These are phyloP conservation scores for Dendrolimus houi DNA, from an alignment of 2,888 invertebrate species.

Conservation along the genomic window DNA sequence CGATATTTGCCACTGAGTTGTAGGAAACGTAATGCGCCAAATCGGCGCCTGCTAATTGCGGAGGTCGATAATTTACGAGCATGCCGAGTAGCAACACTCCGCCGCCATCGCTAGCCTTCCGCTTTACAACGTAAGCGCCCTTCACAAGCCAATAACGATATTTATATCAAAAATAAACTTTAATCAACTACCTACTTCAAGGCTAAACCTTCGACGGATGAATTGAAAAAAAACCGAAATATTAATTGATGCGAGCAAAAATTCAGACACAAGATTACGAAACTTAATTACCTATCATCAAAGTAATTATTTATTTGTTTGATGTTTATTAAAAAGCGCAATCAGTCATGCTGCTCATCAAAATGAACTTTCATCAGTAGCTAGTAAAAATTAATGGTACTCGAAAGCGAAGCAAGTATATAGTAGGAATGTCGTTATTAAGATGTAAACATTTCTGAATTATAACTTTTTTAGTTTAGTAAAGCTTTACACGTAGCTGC, in stretches of 20 bases:
- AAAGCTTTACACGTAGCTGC: not conserved
- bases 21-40: conserved; percentile 54
- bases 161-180: not conserved
- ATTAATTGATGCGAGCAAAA: not conserved
- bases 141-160: not conserved
- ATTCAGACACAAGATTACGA: not conserved
- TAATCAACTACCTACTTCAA: not conserved
- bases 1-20: conserved; percentile 15
- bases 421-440: conserved; percentile 1
- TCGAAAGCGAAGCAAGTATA: not conserved
- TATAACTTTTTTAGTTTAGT: conserved; percentile 29
- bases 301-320: not conserved
- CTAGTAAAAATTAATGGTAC: conserved; percentile 1
- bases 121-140: conserved; percentile 25
- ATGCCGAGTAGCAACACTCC: conserved; percentile 41
- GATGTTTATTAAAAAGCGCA: not conserved
- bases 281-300: not conserved
- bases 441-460: not conserved
- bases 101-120: conserved; percentile 35
- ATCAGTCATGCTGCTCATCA: conserved; percentile 5
- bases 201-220: not conserved
- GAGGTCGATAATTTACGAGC: conserved; percentile 62
- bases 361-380: not conserved
- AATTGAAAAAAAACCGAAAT: no score
- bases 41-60: conserved; percentile 69